phyloP scores from a whole-genome alignment of 2,113 vertebrate genomes.

The Probosciger aterrimus region DNA sequence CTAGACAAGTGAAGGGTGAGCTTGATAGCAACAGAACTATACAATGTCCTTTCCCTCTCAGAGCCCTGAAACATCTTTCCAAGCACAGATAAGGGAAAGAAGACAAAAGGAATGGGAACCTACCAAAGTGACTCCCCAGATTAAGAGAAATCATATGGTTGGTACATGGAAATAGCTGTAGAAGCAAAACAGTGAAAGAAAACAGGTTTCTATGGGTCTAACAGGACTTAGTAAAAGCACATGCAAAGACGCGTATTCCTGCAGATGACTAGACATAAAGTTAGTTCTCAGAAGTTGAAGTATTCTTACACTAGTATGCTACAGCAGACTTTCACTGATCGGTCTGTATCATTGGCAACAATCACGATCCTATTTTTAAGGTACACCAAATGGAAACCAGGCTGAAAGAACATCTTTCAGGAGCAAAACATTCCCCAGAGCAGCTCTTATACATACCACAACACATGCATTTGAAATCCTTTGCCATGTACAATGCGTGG shows the following conservation, averaged over 20 bases:
- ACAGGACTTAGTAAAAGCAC: not conserved
- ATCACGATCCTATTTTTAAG: not conserved
- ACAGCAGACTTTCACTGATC: not conserved
- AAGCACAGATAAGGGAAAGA: not conserved
- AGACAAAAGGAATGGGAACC: not conserved
- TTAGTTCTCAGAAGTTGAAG: not conserved
- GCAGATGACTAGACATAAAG: not conserved
- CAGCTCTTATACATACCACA: not conserved
- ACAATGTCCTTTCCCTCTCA: not conserved
- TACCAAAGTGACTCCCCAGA: not conserved
- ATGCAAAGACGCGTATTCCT: accelerated
- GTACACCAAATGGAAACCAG: not conserved
- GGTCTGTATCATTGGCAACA: not conserved
- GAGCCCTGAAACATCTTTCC: not conserved
- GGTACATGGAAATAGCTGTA: not conserved
- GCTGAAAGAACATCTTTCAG: not conserved
- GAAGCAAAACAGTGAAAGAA: not conserved
- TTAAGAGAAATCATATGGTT: not conserved
- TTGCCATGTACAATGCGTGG: not conserved
- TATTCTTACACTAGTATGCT: not conserved
- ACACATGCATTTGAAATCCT: not conserved
- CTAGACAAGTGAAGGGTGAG: not conserved
- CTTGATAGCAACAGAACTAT: not conserved
- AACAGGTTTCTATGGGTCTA: not conserved
- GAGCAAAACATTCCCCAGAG: not conserved